Conservation (phyloP, 2,888 invertebrate genomes). For the Cylloceria caligata region DNA sequence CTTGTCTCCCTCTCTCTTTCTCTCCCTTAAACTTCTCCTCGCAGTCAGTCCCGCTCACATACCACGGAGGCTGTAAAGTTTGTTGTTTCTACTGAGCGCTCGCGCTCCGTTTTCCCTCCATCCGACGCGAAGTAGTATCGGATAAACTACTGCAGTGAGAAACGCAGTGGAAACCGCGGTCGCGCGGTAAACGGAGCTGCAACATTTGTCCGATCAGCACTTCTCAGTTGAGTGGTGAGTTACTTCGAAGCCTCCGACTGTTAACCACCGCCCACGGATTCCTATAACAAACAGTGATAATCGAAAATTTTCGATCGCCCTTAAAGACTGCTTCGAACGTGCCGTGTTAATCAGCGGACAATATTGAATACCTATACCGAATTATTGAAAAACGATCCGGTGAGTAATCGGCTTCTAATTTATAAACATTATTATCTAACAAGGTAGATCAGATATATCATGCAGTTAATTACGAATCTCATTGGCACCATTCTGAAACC, state of each 20-base stretch:
- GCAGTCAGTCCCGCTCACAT: background rate
- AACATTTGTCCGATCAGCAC: constrained; percentile 45
- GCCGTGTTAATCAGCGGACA: background rate
- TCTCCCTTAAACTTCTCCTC: background rate
- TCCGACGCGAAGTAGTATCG: constrained; percentile 14
- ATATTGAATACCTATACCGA: background rate
- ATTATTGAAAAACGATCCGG: background rate
- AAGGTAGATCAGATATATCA: background rate
- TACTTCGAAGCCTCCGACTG: background rate
- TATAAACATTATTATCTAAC: too few species aligned
- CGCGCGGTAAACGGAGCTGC: constrained; percentile 31
- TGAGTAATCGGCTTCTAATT: background rate
- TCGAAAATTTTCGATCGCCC: background rate
- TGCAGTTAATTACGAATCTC: background rate
- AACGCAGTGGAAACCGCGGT: constrained; percentile 63
- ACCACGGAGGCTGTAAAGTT: constrained; percentile 38
- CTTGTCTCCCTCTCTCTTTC: background rate
- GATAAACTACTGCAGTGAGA: constrained; percentile 64
- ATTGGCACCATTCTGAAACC: background rate
- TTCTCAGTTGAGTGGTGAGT: background rate
- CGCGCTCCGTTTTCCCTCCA: background rate
- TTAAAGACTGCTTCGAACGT: background rate
- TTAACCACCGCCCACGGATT: background rate
- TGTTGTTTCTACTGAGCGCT: constrained; percentile 45
- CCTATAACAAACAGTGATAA: constrained; percentile 20